Evolutionary conservation across 2,888 invertebrate genomes (phyloP), one percentile per base, ranked within the genome.

Genomic region (Ormyrus labotus): DNA sequence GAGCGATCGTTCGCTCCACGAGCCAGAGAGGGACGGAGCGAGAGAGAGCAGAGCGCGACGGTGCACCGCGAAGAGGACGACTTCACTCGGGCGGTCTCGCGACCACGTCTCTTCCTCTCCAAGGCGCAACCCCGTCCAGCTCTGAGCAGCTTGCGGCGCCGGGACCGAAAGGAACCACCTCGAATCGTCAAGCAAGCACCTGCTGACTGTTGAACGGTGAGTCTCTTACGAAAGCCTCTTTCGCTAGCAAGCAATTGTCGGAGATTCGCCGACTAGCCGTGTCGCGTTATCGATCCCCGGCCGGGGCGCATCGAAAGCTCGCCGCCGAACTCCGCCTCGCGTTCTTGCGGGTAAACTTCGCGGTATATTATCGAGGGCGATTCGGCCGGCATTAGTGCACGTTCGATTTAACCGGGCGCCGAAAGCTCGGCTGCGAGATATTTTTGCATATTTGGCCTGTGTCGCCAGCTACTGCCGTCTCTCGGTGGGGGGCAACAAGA

Each of bases 201-300:
- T 19, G 19, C 19, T 19, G 19, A 19, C 19, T 19, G 19, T 19
- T 19, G 19, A 19, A 51, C 45, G 48, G 58, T 67, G 48, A 67
- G 50, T 63, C 6, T 19, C 68, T 47, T 8, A 19, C 11, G 47
- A 73, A 34, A 70, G 45, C 2, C 0, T 6, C 1, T 34, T 1
- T n/a, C n/a, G 45, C n/a, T 9, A 7, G 6, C 1, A 5, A 34
- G 61, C 8, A 19, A 19, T 19, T 19, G 1, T 0, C 0, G 19
- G 19, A 19, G 19, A 19, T 19, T 10, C 11, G 60, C 68, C 51
- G 60, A 47, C 61, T 50, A 34, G 45, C 7, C 19, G 19, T 19
- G 45, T 51, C 60, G 10, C 8, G 19, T 19, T 81, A 78, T 79
- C 72, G 76, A 79, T 76, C 65, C 67, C 78, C 78, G 80, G 76